These are phyloP conservation scores for Emmelina monodactyla DNA, from an alignment of 2,888 invertebrate species.

Conservation along the genomic window DNA sequence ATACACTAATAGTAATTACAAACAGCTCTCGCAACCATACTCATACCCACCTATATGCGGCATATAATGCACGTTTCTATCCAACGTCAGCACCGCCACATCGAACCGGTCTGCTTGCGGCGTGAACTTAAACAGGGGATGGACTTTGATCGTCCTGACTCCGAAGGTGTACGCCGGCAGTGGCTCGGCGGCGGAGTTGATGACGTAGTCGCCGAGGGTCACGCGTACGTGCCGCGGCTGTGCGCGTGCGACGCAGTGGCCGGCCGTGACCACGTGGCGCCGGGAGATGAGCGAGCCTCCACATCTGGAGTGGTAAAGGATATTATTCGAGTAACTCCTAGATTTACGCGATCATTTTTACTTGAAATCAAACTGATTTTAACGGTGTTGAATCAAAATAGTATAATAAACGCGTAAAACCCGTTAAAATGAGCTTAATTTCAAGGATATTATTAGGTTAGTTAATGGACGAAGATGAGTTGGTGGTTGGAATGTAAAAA, in stretches of 20 bases:
- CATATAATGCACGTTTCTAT: conserved; percentile 89
- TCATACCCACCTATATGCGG: conserved; percentile 75
- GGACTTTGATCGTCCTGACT: conserved; percentile 82
- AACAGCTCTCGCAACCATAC: no score
- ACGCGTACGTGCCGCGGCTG: conserved; percentile 91
- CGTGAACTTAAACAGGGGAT: conserved; percentile 85
- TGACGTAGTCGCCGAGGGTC: conserved; percentile 91
- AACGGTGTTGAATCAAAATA: no score
- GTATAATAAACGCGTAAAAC: no score
- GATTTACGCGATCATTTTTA: no score
- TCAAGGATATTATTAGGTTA: no score
- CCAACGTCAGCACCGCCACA: conserved; percentile 87
- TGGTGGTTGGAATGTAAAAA: no score
- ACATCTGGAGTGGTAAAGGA: conserved; percentile 79
- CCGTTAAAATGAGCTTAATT: no score
- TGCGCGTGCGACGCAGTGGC: conserved; percentile 92
- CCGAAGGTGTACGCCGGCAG: conserved; percentile 92
- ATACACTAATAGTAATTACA: no score
- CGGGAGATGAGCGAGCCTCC: conserved; percentile 91
- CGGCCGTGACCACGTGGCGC: conserved; percentile 92
- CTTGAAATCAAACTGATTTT: no score
- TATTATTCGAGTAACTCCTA: no score
- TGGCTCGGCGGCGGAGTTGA: conserved; percentile 91
- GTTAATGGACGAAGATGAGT: no score
- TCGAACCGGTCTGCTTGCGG: conserved; percentile 92